Conservation (phyloP, 1,140 invertebrate species). For the Drosophila paulistorum region DNA sequence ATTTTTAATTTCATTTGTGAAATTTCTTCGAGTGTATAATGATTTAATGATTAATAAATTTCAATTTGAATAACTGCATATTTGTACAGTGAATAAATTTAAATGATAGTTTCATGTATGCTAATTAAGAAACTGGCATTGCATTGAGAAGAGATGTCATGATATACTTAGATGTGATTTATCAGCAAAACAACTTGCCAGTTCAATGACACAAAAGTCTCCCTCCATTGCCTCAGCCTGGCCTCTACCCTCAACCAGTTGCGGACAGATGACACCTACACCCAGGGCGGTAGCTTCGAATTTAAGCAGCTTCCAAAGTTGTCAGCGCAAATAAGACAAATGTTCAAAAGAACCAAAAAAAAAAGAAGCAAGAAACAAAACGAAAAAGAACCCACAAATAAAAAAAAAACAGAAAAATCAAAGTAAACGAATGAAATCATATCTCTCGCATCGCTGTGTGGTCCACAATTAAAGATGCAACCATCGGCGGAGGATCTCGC, state of each 20-base stretch:
- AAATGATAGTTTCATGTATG: slow-evolving; percentile 67
- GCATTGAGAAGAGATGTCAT: slow-evolving; percentile 37
- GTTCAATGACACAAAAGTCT: slow-evolving; percentile 71
- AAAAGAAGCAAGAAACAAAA: slow-evolving; percentile 19
- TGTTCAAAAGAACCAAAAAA: slow-evolving; percentile 53
- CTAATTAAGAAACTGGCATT: slow-evolving; percentile 49
- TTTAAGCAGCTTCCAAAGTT: slow-evolving; percentile 77
- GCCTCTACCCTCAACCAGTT: not conserved
- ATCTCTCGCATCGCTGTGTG: slow-evolving; percentile 60
- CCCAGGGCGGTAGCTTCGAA: slow-evolving; percentile 38
- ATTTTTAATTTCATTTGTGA: too few relatives aligned
- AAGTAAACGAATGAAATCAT: slow-evolving; percentile 16
- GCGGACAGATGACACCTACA: slow-evolving; percentile 55
- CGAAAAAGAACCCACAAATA: not conserved
- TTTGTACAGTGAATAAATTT: slow-evolving; percentile 48
- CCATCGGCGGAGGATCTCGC: slow-evolving; percentile 28
- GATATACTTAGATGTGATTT: slow-evolving; percentile 43
- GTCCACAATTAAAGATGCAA: slow-evolving; percentile 80
- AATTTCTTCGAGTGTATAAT: not conserved
- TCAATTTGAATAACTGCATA: slow-evolving; percentile 24
- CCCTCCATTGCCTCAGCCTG: not conserved
- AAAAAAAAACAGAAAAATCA: slow-evolving; percentile 8
- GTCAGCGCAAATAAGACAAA: slow-evolving; percentile 79
- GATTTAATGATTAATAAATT: slow-evolving; percentile 1
- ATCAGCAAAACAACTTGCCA: slow-evolving; percentile 42